Conservation (phyloP, 2,797 vertebrate genomes). For the Rhincodon typus region DNA sequence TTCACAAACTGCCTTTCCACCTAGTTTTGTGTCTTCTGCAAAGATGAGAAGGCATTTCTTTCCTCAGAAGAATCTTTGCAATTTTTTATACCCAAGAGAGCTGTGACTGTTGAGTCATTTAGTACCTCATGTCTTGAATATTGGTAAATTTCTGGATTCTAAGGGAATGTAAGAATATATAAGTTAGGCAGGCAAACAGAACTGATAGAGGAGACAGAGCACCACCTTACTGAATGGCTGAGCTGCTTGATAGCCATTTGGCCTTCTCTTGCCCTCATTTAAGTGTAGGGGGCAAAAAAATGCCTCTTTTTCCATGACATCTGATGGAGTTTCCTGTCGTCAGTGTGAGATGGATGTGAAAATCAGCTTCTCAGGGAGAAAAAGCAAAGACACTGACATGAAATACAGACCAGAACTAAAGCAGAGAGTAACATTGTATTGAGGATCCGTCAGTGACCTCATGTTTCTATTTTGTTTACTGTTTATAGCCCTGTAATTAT, state of each 20-base stretch:
- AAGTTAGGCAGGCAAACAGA: neutral
- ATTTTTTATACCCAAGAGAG: neutral
- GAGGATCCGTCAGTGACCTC: neutral
- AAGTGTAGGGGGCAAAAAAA: neutral
- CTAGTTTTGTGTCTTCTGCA: no score
- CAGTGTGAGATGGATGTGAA: neutral
- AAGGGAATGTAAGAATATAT: neutral
- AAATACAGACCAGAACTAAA: neutral
- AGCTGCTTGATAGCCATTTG: neutral
- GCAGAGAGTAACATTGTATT: neutral
- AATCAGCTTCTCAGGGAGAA: neutral
- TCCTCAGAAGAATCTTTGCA: neutral
- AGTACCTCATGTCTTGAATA: neutral
- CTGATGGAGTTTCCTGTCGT: neutral
- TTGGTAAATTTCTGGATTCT: neutral
- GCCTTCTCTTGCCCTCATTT: neutral
- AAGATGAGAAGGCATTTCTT: neutral
- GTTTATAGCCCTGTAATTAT: neutral
- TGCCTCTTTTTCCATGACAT: neutral
- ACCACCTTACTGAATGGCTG: neutral
- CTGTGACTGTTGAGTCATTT: neutral
- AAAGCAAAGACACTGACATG: neutral
- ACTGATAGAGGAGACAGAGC: neutral
- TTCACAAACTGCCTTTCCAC: no score
- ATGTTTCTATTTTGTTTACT: neutral